These are phyloP conservation scores for Ahaetulla prasina DNA, from an alignment of 2,113 vertebrate genomes.

Conservation along the genomic window DNA sequence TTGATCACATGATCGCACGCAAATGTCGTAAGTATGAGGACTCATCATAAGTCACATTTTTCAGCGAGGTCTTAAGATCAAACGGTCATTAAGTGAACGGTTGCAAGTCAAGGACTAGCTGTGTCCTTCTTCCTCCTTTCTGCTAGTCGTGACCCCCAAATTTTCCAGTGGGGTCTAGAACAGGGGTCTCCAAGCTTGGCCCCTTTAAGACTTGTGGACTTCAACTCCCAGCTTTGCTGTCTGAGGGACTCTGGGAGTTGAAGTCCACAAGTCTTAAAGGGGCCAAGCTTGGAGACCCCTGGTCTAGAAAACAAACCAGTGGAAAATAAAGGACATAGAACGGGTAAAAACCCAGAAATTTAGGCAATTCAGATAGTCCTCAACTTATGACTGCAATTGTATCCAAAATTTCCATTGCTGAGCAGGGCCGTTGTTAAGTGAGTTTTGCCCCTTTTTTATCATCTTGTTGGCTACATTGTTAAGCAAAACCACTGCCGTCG, in stretches of 20 bases:
- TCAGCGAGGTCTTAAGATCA: not conserved
- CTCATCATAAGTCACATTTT: not conserved
- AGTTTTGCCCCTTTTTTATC: not conserved
- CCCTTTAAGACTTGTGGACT: too few relatives aligned
- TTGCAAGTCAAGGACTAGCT: not conserved
- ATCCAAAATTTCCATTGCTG: not conserved
- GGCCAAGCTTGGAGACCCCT: too few relatives aligned
- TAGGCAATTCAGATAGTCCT: not conserved
- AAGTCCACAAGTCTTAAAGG: too few relatives aligned
- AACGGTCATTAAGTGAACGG: not conserved
- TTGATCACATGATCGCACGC: not conserved
- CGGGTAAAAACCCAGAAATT: not conserved
- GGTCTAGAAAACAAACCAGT: not conserved
- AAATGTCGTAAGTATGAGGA: not conserved
- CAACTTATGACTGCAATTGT: not conserved
- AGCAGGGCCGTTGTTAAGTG: not conserved
- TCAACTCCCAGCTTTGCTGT: too few relatives aligned
- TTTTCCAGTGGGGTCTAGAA: not conserved
- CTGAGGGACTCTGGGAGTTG: too few relatives aligned
- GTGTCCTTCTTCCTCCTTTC: not conserved
- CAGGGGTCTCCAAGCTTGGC: too few relatives aligned
- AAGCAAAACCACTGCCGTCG: not conserved
- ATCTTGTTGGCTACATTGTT: not conserved
- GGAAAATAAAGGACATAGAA: not conserved
- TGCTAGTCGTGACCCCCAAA: not conserved